These are phyloP conservation scores for Electrophaes corylata DNA, from an alignment of 2,888 invertebrate species.

Conservation along the genomic window DNA sequence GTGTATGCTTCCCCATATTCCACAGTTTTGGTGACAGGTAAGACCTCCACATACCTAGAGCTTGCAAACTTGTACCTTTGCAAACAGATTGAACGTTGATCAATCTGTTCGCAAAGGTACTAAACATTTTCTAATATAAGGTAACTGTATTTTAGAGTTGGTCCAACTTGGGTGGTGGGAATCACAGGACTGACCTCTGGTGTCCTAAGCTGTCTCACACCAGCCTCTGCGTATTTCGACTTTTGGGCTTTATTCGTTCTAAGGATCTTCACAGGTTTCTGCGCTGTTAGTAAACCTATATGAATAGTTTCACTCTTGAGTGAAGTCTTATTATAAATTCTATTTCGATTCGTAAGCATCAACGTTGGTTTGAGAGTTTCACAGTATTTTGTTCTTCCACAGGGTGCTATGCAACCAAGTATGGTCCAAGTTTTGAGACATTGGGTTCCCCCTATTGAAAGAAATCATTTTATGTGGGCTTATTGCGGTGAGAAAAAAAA, in stretches of 20 bases:
- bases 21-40: slow-evolving; percentile 74
- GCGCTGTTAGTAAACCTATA: slow-evolving; percentile 62
- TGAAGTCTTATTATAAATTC: no score
- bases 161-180: slow-evolving; percentile 74
- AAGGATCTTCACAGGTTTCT: slow-evolving; percentile 68
- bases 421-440: slow-evolving; percentile 76
- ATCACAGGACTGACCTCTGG: slow-evolving; percentile 69
- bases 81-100: no score
- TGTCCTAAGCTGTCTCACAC: slow-evolving; percentile 65
- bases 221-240: slow-evolving; percentile 64
- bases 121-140: no score
- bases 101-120: no score
- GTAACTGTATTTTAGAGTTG: slow-evolving; percentile 54
- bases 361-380: background rate
- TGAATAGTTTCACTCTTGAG: no score
- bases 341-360: background rate
- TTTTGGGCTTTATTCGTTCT: slow-evolving; percentile 70
- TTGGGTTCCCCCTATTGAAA: slow-evolving; percentile 78
- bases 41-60: slow-evolving; percentile 29
- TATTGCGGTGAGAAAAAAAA: slow-evolving; percentile 67
- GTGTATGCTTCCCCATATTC: slow-evolving; percentile 76
- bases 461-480: slow-evolving; percentile 79
- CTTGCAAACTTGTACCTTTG: no score
- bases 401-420: slow-evolving; percentile 79
- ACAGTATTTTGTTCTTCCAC: slow-evolving; percentile 24